Percentiles rank a stretch among this genome's conserved stretches.
phyloP scores from a whole-genome alignment of 1,140 invertebrate genomes.

The Piezodorus guildinii region DNA sequence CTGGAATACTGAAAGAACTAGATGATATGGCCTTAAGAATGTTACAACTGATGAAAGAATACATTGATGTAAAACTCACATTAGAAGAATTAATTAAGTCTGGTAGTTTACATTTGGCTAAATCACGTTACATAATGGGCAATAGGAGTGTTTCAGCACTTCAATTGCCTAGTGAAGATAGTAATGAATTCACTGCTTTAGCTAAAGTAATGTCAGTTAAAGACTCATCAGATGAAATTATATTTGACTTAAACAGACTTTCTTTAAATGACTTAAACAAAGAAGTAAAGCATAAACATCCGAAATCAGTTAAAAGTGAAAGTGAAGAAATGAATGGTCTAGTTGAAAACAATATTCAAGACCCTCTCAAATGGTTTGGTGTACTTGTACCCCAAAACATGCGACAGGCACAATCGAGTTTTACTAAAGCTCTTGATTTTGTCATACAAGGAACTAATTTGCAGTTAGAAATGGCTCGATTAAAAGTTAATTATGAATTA shows the following conservation, averaged over 20 bases:
- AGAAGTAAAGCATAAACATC: background rate
- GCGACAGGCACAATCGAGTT: constrained; percentile 50
- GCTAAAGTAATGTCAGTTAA: constrained; percentile 30
- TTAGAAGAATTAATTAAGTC: constrained; percentile 49
- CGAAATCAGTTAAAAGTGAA: background rate
- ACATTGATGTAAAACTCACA: constrained; percentile 46
- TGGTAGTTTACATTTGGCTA: constrained; percentile 49
- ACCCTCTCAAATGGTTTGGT: constrained; percentile 65
- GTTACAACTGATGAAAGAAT: constrained; percentile 54
- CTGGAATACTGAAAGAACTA: constrained; percentile 31
- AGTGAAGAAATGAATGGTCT: background rate
- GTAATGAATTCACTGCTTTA: constrained; percentile 43
- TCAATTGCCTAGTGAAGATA: constrained; percentile 50
- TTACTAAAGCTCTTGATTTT: constrained; percentile 48
- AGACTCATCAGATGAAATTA: constrained; percentile 15
- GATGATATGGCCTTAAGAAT: constrained; percentile 48
- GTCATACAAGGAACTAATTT: constrained; percentile 50
- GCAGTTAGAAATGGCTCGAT: constrained; percentile 41
- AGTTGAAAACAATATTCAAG: constrained; percentile 27
- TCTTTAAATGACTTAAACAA: constrained; percentile 9
- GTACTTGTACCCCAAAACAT: constrained; percentile 58
- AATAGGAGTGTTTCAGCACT: constrained; percentile 48
- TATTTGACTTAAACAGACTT: constrained; percentile 13
- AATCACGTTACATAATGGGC: constrained; percentile 58
- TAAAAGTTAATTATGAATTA: constrained; percentile 33